Conservation (phyloP, 1,140 invertebrate genomes). For the Bombus turneri region DNA sequence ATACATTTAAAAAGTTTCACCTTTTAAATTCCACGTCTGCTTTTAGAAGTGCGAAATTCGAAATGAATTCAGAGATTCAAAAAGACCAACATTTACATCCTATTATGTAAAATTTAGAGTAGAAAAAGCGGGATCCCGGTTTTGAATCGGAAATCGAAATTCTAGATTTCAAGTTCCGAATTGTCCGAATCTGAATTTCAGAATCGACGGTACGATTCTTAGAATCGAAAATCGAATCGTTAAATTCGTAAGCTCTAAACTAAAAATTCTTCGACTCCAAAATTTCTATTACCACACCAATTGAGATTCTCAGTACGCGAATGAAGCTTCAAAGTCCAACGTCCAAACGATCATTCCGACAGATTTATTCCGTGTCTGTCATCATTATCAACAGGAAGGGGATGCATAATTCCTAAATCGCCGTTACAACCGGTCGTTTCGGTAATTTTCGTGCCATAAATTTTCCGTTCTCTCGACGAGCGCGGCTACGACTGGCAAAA, state of each 20-base stretch:
- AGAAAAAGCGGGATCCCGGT: no score
- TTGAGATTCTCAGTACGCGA: not conserved
- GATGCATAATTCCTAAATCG: not conserved
- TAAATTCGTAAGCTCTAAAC: fast-evolving
- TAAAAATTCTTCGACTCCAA: not conserved
- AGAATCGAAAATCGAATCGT: not conserved
- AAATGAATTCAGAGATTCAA: no score
- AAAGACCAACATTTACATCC: no score
- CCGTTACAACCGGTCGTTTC: not conserved
- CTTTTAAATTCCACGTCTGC: not conserved
- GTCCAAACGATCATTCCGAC: not conserved
- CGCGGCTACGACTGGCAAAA: not conserved
- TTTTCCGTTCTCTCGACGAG: not conserved
- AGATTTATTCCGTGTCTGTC: not conserved
- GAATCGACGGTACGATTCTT: not conserved
- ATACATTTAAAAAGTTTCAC: not conserved
- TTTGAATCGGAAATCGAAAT: no score
- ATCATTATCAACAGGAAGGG: not conserved
- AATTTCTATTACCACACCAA: not conserved
- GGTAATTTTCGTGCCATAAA: constrained; percentile 11
- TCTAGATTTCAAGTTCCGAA: no score
- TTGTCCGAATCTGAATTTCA: not conserved
- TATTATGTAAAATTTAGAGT: no score
- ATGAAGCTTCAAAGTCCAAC: not conserved
- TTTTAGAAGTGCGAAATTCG: not conserved